A percentile compares a stretch with the other conserved stretches of the same genome.
phyloP scores from a whole-genome alignment of 2,113 vertebrate genomes.

The Sisor rabdophorus region DNA sequence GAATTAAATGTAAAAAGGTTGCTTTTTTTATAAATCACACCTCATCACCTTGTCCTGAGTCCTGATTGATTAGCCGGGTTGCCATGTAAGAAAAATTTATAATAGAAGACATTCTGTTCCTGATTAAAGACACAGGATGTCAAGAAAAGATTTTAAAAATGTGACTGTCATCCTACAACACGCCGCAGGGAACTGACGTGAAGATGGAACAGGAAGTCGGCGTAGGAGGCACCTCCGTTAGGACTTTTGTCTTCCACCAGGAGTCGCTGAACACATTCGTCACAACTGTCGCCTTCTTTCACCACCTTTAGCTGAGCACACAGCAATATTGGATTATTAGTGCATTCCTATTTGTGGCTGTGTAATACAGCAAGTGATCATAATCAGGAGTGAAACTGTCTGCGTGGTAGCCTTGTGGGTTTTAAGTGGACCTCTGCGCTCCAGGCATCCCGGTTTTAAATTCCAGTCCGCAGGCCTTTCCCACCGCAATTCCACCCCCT shows the following conservation, averaged over 20 bases:
- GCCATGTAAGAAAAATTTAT: background rate
- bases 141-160: background rate
- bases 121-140: slow-evolving; percentile 9
- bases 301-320: slow-evolving; percentile 65
- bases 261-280: slow-evolving; percentile 68
- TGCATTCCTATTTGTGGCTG: background rate
- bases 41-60: background rate
- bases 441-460: no score
- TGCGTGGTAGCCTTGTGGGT: no score
- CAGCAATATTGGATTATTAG: slow-evolving; percentile 7
- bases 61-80: background rate
- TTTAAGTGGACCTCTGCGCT: no score
- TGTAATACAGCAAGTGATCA: no score
- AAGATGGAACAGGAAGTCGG: slow-evolving; percentile 74
- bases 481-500: no score
- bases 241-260: slow-evolving; percentile 76
- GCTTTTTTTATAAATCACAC: background rate
- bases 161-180: slow-evolving; percentile 54
- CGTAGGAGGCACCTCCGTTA: slow-evolving; percentile 72
- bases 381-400: no score
- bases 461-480: no score
- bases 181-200: slow-evolving; percentile 69
- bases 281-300: slow-evolving; percentile 69
- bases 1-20: slow-evolving; percentile 9
- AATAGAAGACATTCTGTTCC: background rate